Evolutionary conservation across 2,888 invertebrate species (phyloP).

Genomic region (Cepaea hortensis): DNA sequence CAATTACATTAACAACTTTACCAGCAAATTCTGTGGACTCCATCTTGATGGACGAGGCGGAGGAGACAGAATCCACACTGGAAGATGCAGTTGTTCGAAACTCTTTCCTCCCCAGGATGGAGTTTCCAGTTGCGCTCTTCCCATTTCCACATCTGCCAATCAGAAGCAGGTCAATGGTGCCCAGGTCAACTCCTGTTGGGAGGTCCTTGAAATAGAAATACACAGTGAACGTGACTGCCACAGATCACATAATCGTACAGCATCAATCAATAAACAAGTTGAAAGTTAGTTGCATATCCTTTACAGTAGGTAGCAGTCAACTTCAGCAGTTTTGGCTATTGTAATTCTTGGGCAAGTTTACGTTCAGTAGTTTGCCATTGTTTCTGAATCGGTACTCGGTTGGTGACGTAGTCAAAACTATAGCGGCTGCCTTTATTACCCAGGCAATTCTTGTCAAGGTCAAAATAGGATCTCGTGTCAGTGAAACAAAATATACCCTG

Average conservation of each 20-base stretch:
- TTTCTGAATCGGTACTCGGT: too few relatives aligned
- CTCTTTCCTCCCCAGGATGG: neutral
- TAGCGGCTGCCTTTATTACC: too few relatives aligned
- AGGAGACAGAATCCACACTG: neutral
- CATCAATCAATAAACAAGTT: neutral
- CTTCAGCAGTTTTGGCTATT: too few relatives aligned
- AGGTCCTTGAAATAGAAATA: neutral
- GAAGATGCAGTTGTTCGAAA: neutral
- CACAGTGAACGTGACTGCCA: neutral
- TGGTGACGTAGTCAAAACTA: too few relatives aligned
- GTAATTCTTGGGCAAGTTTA: too few relatives aligned
- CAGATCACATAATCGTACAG: neutral
- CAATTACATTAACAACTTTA: constrained; percentile 25
- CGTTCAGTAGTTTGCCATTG: too few relatives aligned
- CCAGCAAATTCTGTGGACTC: constrained; percentile 8
- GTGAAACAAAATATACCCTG: too few relatives aligned
- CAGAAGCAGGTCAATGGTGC: constrained; percentile 6
- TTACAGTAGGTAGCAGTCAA: too few relatives aligned
- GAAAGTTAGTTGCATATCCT: neutral
- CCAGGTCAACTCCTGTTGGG: too few relatives aligned
- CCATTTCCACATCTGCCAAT: constrained; percentile 15
- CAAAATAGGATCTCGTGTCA: too few relatives aligned
- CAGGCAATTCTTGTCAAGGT: too few relatives aligned
- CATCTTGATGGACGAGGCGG: neutral
- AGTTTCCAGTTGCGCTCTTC: constrained; percentile 15